Conservation (phyloP, 1,140 invertebrate genomes). For the Meteorus sp. region DNA sequence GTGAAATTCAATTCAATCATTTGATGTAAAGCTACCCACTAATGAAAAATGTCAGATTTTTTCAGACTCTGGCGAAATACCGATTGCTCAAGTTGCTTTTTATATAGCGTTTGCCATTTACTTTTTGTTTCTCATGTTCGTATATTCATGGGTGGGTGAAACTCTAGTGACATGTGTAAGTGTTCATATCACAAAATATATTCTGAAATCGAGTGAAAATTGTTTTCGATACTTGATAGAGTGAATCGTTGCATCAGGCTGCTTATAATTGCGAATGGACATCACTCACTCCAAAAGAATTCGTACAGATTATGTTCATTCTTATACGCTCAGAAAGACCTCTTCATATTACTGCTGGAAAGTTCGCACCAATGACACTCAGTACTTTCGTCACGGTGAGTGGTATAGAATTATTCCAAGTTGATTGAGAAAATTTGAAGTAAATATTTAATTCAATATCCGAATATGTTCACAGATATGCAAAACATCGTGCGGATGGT, state of each 20-base stretch:
- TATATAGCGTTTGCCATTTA: conserved; percentile 3
- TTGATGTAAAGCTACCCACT: background rate
- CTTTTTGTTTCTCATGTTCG: conserved; percentile 15
- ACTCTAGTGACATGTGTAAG: conserved; percentile 9
- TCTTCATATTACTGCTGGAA: background rate
- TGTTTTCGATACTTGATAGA: background rate
- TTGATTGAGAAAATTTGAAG: background rate
- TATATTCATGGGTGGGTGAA: conserved; percentile 16
- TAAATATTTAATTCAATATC: background rate
- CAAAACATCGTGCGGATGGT: too few species aligned
- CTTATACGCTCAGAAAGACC: background rate
- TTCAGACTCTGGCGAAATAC: background rate
- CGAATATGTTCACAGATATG: too few species aligned
- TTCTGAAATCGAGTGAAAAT: background rate
- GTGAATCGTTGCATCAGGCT: background rate
- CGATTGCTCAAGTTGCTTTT: background rate
- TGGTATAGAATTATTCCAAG: too few species aligned
- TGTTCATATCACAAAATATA: background rate
- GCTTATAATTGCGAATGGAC: background rate
- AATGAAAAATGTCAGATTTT: background rate
- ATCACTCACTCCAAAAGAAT: background rate
- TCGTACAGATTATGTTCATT: background rate
- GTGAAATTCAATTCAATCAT: background rate
- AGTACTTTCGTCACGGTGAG: background rate
- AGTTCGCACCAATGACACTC: background rate